These are phyloP conservation scores for Crossocerus cetratus DNA, from an alignment of 2,888 invertebrate genomes.

Conservation along the genomic window DNA sequence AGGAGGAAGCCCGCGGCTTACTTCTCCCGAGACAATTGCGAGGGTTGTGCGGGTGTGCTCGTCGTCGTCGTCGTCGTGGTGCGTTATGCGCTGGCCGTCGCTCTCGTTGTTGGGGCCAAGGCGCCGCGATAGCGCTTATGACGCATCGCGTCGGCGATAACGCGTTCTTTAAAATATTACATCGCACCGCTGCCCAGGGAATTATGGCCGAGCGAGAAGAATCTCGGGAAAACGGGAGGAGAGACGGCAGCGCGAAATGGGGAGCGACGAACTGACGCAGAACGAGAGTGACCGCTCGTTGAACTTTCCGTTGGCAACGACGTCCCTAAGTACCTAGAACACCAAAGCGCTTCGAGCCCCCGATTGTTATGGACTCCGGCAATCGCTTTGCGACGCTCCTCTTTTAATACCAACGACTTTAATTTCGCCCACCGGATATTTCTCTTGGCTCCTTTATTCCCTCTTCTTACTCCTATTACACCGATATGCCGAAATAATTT, in stretches of 20 bases:
- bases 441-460: no score
- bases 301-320: no score
- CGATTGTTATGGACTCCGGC: no score
- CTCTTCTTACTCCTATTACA: no score
- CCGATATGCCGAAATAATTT: no score
- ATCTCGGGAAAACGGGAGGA: not conserved
- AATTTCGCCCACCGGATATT: no score
- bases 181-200: conserved; percentile 11
- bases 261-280: not conserved
- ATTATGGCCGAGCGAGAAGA: conserved; percentile 6
- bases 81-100: not conserved
- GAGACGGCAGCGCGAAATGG: not conserved
- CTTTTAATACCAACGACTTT: no score
- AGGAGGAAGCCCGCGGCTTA: conserved; percentile 25
- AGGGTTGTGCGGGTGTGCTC: conserved; percentile 15
- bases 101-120: conserved; percentile 17
- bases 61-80: not conserved
- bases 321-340: no score
- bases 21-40: conserved; percentile 30
- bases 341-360: no score
- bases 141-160: conserved; percentile 46
- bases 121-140: conserved; percentile 45
- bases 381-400: no score
- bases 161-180: conserved; percentile 41
- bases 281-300: no score